Evolutionary conservation across 2,888 invertebrate species (phyloP).

Genomic region (Pimpla rufipes): DNA sequence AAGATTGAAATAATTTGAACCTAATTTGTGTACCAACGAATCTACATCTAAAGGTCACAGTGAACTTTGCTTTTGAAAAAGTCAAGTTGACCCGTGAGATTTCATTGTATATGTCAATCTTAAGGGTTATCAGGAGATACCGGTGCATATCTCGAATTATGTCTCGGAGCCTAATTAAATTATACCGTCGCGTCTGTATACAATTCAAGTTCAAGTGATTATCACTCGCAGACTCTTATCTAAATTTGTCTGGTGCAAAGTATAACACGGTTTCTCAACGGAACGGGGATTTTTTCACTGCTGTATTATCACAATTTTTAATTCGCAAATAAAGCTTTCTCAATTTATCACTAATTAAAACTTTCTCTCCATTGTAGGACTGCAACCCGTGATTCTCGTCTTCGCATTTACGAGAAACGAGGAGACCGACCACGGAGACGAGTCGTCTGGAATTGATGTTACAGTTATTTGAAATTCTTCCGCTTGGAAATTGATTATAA

Average conservation of each 20-base stretch:
- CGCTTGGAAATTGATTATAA: constrained; percentile 4
- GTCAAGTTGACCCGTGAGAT: neutral
- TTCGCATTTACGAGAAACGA: constrained; percentile 6
- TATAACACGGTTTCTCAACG: neutral
- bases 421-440: neutral
- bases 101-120: neutral
- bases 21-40: too few species aligned
- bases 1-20: too few species aligned
- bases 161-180: neutral
- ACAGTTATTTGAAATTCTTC: constrained; percentile 4
- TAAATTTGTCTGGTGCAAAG: neutral
- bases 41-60: too few species aligned
- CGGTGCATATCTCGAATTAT: constrained; percentile 1
- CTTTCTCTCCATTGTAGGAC: constrained; percentile 56
- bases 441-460: neutral
- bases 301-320: neutral
- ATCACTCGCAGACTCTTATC: neutral
- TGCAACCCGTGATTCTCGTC: constrained; percentile 21
- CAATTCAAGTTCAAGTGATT: neutral
- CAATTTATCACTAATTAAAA: constrained; percentile 49
- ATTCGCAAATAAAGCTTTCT: constrained; percentile 45
- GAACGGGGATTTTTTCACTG: neutral
- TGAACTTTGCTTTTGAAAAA: too few species aligned
- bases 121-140: neutral
- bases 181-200: neutral